Evolutionary conservation across 2,113 vertebrate species (phyloP), one percentile per base, ranked within the genome.

Genomic region (Tringa solitaria): DNA sequence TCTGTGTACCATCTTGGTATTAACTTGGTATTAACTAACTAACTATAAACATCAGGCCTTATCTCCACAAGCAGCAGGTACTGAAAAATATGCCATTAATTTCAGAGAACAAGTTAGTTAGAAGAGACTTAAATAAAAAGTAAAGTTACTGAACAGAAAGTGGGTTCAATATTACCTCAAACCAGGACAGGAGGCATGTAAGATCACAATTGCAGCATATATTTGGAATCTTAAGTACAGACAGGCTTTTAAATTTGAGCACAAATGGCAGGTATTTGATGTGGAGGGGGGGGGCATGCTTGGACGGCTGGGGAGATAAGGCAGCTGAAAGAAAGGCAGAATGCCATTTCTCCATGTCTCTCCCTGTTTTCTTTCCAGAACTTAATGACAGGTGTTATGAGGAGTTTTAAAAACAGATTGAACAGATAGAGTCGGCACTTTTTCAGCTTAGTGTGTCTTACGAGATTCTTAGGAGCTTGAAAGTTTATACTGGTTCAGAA

Each of bases 271-370:
- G 1, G 3, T 63, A 20, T 57, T 57, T 64, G 41, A 16, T 4
- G 2, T 30, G 28, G 18, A 53, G 13, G 21, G 6, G 6, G 6
- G 1, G 3, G 3, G 1, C 33, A 5, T 89, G 9, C 8, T 41
- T 46, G 48, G 14, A 15, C 20, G 37, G 14, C 12, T 59, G 54
- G 4, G 12, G 9, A 27, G 32, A 21, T 61, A 48, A 57, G 12
- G 12, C 41, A 78, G 39, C 6, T 27, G 32, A 65, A 54, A 22
- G 35, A 33, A 77, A 56, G 24, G 7, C 14, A 39, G 41, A 60
- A 39, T 50, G 19, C 7, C 4, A 4, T 72, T 73, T 82, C 17
- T 53, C 10, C 9, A 8, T 43, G 4, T 50, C 4, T 74, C 3
- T 79, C 8, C 8, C 12, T 57, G 8, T 61, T 53, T 45, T 35